phyloP scores from a whole-genome alignment of 2,797 vertebrate genomes.

The Tokudaia tokunoshimensis region DNA sequence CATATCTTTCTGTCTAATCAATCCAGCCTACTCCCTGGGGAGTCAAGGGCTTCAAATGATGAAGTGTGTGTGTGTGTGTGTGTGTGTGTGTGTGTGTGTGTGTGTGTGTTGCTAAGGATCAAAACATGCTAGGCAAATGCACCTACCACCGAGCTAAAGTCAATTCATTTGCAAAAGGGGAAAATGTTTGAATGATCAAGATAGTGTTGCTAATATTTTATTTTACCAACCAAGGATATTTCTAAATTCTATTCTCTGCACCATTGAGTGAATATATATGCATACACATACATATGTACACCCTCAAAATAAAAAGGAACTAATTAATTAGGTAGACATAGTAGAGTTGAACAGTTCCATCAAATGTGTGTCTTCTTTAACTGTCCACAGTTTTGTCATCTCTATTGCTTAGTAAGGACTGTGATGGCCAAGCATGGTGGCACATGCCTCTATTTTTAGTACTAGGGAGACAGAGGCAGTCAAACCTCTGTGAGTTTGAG shows the following conservation, averaged over 20 bases:
- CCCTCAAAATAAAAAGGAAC: not conserved
- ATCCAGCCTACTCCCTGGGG: not conserved
- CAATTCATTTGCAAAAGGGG: not conserved
- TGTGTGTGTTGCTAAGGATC: not conserved
- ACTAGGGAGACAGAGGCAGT: not conserved
- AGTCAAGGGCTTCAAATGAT: not conserved
- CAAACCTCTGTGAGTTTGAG: not conserved
- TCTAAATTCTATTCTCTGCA: not conserved
- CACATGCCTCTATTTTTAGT: not conserved
- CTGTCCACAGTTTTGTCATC: not conserved
- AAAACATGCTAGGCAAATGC: not conserved
- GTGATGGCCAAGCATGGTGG: no score
- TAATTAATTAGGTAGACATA: not conserved
- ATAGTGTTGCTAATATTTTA: not conserved
- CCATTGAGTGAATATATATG: not conserved
- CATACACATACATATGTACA: not conserved
- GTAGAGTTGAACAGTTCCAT: not conserved
- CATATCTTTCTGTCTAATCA: not conserved
- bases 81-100: not conserved
- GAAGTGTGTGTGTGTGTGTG: not conserved
- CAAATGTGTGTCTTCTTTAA: not conserved
- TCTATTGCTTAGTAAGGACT: not conserved
- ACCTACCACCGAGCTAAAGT: not conserved
- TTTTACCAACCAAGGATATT: not conserved
- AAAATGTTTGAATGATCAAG: not conserved